Evolutionary conservation across 2,113 vertebrate species (phyloP).

Genomic region (Festucalex cinctus): DNA sequence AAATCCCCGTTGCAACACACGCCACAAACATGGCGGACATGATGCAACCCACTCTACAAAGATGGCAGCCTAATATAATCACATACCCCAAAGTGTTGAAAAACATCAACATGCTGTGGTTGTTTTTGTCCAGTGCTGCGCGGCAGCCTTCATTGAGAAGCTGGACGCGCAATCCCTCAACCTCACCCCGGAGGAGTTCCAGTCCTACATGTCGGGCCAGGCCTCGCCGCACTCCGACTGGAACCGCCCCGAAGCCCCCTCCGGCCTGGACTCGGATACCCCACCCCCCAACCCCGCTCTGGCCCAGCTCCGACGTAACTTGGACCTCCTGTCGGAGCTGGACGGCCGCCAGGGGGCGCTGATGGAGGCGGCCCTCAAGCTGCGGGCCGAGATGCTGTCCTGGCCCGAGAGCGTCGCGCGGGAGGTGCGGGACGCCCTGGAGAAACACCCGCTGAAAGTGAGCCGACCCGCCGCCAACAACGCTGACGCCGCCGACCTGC

Average conservation of each 20-base stretch:
- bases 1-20: no score
- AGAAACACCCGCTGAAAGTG: slow-evolving; percentile 86
- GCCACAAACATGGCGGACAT: no score
- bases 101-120: background rate
- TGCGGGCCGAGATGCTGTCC: slow-evolving; percentile 86
- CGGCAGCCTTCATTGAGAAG: slow-evolving; percentile 95
- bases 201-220: slow-evolving; percentile 93
- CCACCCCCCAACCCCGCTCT: slow-evolving; percentile 73
- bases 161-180: slow-evolving; percentile 94
- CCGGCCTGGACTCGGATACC: slow-evolving; percentile 32
- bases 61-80: background rate
- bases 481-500: slow-evolving; percentile 81
- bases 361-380: slow-evolving; percentile 77
- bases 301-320: slow-evolving; percentile 83
- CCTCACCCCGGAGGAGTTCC: slow-evolving; percentile 90
- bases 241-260: slow-evolving; percentile 55
- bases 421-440: slow-evolving; percentile 84
- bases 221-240: slow-evolving; percentile 77
- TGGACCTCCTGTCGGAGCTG: slow-evolving; percentile 83
- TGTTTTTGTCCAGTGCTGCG: slow-evolving; percentile 81
- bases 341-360: slow-evolving; percentile 83
- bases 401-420: slow-evolving; percentile 83
- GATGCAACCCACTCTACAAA: background rate
- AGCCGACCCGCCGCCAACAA: slow-evolving; percentile 84
- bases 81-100: background rate